phyloP scores from a whole-genome alignment of 1,140 invertebrate species.

The Pinna nobilis region DNA sequence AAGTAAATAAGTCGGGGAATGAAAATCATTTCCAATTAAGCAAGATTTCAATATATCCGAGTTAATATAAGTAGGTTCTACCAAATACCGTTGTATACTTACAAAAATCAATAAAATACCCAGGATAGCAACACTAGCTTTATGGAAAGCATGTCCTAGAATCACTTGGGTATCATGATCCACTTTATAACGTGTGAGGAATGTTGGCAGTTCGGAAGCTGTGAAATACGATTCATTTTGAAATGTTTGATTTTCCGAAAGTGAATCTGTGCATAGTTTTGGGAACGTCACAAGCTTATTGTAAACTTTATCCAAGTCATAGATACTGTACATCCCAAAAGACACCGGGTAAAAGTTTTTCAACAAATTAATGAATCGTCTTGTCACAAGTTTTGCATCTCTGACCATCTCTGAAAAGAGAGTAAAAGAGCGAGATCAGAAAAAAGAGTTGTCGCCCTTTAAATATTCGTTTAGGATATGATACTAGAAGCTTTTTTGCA shows the following conservation, averaged over 20 bases:
- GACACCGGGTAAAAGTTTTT: slow-evolving; percentile 12
- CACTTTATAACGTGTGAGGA: slow-evolving; percentile 26
- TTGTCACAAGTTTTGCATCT: slow-evolving; percentile 40
- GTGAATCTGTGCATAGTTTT: background rate
- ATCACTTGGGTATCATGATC: slow-evolving; percentile 29
- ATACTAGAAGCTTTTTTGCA: too few relatives aligned
- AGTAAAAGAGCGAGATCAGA: too few relatives aligned
- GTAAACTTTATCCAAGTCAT: slow-evolving; percentile 42
- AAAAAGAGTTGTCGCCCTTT: too few relatives aligned
- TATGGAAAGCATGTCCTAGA: slow-evolving; percentile 40
- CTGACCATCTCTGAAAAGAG: slow-evolving; percentile 45
- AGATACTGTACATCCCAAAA: slow-evolving; percentile 15
- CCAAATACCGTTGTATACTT: too few relatives aligned
- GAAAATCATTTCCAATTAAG: too few relatives aligned
- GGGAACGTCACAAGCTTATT: slow-evolving; percentile 23
- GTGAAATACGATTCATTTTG: background rate
- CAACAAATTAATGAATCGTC: slow-evolving; percentile 30
- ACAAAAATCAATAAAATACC: slow-evolving; percentile 36
- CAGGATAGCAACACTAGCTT: slow-evolving; percentile 45
- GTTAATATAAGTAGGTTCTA: too few relatives aligned
- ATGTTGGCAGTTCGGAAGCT: slow-evolving; percentile 25
- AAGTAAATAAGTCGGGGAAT: too few relatives aligned
- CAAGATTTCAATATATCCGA: too few relatives aligned
- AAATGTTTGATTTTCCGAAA: background rate
- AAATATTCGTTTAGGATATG: too few relatives aligned